Evolutionary conservation across 2,888 invertebrate genomes (phyloP), one percentile per base, ranked within the genome.

Genomic region (Odontocerum albicorne): DNA sequence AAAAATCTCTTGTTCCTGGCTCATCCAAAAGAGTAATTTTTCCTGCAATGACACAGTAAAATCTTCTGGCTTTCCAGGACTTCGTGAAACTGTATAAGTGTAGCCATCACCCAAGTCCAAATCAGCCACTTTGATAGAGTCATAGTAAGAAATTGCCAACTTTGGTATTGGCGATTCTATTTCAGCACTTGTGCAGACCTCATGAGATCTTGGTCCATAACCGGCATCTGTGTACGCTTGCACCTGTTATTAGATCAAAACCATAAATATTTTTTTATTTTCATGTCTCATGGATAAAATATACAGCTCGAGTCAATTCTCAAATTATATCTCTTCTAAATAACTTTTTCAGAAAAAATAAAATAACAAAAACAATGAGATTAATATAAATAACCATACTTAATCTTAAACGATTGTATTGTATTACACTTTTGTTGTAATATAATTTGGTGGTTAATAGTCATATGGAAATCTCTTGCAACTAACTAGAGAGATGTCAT

Each of bases 211-310:
- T 4, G 82, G 79, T 2, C 95, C 92, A 51, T 83, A 83, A 0
- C 92, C 92, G 12, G 87, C 86, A 47, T 84, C 81, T 0, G 92
- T 93, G 65, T 83, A 87, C 0, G 93, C 93, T 68, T 87, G 84
- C 1, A 94, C 89, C 86, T 90, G 68, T 44, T 73, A 72, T 35
- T n/a, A n/a, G n/a, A n/a, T n/a, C n/a, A n/a, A n/a, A n/a, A n/a
- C n/a, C 59, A 51, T 55, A 32, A 17, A 51, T 43, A 49, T 12
- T 39, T 21, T 17, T 21, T 27, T 45, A 38, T 35, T 27, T 33
- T 33, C 12, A 17, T 12, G 38, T 19, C 12, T 35, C 12, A 12
- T 35, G 6, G 2, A n/a, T 12, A 17, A 16, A 38, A 12, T 38
- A 38, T 15, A 13, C n/a, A n/a, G n/a, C n/a, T n/a, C n/a, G n/a